Evolutionary conservation across 2,113 vertebrate genomes (phyloP).

Genomic region (Amblyornis subalaris): DNA sequence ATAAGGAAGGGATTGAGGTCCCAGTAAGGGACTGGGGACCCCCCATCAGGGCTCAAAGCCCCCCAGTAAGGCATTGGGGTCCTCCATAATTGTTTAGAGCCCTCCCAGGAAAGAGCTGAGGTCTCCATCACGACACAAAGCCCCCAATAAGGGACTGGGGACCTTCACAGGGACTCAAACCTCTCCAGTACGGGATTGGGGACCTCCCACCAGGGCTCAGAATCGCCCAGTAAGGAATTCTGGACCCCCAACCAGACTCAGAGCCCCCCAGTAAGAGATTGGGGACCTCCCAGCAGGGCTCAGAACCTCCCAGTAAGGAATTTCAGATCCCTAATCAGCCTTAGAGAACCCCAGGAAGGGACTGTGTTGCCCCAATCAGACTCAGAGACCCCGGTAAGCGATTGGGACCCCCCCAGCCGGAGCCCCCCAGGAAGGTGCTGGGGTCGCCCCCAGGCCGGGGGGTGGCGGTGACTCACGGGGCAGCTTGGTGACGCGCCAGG

Average conservation of each 20-base stretch:
- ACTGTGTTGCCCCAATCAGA: not conserved
- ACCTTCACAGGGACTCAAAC: fast-evolving
- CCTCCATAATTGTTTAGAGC: not conserved
- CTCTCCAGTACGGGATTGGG: no score
- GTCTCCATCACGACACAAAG: not conserved
- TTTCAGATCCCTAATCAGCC: fast-evolving
- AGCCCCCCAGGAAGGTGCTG: not conserved
- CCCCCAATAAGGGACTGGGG: not conserved
- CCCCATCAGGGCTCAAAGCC: not conserved
- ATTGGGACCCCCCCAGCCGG: fast-evolving
- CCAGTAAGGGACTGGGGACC: not conserved
- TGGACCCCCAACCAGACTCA: not conserved
- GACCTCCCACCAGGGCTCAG: no score
- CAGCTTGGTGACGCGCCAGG: slow-evolving; percentile 89
- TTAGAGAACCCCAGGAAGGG: not conserved
- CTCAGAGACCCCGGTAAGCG: not conserved
- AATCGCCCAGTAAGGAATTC: no score
- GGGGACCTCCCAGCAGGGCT: fast-evolving
- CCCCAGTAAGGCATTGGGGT: not conserved
- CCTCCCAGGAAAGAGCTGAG: not conserved
- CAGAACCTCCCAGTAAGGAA: not conserved
- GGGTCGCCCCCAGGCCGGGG: fast-evolving
- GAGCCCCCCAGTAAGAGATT: not conserved
- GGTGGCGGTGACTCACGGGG: slow-evolving; percentile 74
- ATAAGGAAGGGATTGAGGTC: not conserved